phyloP scores from a whole-genome alignment of 1,140 invertebrate genomes.

The Drosophila lacteicornis region DNA sequence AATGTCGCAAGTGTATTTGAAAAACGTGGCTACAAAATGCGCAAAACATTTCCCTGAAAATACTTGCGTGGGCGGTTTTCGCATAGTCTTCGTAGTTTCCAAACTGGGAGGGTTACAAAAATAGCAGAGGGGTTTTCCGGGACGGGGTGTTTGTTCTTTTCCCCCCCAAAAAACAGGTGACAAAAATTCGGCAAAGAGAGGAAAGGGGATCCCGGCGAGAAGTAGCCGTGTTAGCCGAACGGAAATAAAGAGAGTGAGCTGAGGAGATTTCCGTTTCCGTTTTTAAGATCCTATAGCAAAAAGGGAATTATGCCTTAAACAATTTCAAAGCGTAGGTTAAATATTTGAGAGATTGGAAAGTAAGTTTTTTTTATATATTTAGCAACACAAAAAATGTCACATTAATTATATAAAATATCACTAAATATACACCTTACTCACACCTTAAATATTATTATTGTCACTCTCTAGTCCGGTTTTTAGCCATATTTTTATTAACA shows the following conservation, averaged over 20 bases:
- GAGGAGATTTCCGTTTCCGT: background rate
- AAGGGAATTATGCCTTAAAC: too few relatives aligned
- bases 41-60: slow-evolving; percentile 69
- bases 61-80: slow-evolving; percentile 45
- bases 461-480: too few relatives aligned
- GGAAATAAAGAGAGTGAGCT: background rate
- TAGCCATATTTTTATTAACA: too few relatives aligned
- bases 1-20: slow-evolving; percentile 80
- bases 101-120: background rate
- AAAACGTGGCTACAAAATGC: slow-evolving; percentile 72
- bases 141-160: background rate
- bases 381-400: too few relatives aligned
- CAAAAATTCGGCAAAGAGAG: background rate
- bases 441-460: too few relatives aligned
- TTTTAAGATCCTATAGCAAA: background rate
- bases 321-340: too few relatives aligned
- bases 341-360: too few relatives aligned
- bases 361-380: too few relatives aligned
- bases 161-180: slow-evolving; percentile 25
- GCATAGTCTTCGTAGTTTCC: slow-evolving; percentile 19
- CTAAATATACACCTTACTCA: too few relatives aligned
- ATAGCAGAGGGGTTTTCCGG: background rate
- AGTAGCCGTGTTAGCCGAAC: slow-evolving; percentile 1
- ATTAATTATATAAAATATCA: too few relatives aligned
- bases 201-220: background rate